Conservation (phyloP, 64 coral and sea anemone genomes). For the Porites lutea region DNA sequence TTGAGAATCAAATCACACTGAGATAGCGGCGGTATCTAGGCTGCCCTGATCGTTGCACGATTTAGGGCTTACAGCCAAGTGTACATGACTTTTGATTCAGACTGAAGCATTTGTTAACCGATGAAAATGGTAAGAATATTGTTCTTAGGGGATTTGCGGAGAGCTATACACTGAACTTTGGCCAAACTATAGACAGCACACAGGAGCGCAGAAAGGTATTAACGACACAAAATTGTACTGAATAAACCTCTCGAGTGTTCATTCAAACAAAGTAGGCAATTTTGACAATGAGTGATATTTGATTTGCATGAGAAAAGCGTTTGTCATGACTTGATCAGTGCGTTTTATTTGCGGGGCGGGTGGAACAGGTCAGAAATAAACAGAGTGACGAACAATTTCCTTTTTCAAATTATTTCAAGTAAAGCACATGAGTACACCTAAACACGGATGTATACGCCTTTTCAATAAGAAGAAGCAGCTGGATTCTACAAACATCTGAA, state of each 20-base stretch:
- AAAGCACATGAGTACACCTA: too few relatives aligned
- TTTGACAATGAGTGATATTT: background rate
- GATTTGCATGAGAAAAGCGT: slow-evolving; percentile 24
- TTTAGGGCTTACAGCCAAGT: background rate
- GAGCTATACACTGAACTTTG: background rate
- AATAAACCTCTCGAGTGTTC: background rate
- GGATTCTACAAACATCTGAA: too few relatives aligned
- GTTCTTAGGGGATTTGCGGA: background rate
- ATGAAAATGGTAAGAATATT: background rate
- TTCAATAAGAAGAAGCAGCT: too few relatives aligned
- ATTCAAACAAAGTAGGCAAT: background rate
- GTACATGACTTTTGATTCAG: background rate
- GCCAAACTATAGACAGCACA: background rate
- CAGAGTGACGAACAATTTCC: too few relatives aligned
- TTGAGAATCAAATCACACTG: too few relatives aligned
- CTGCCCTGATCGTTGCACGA: too few relatives aligned
- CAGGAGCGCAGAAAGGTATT: background rate
- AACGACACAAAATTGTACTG: background rate
- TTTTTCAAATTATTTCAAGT: too few relatives aligned
- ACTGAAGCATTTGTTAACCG: background rate
- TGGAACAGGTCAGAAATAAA: too few relatives aligned
- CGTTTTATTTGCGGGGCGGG: background rate
- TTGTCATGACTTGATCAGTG: background rate
- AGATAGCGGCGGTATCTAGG: too few relatives aligned
- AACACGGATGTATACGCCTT: too few relatives aligned